Evolutionary conservation across 2,113 vertebrate species (phyloP), one percentile per base, ranked within the genome.

Genomic region (Gallinago jamesoni): DNA sequence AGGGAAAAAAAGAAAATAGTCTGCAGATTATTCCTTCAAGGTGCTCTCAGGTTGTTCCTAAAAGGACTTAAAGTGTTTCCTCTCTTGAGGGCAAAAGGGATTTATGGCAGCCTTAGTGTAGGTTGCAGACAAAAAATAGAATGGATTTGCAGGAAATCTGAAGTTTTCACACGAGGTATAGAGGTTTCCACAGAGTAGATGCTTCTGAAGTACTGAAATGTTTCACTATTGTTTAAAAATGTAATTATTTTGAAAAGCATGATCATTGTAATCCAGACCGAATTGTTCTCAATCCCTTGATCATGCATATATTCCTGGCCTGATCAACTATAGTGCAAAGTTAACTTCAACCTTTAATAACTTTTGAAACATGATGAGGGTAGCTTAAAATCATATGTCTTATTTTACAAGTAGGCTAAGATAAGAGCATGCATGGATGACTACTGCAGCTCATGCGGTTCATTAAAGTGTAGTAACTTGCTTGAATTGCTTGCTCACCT

Each of bases 231-330:
- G 28, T 66, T 82, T 64, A 11, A 87, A 84, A 67, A 62, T n/a
- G 1, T 18, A 47, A 6, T 12, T 28, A 67, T 92, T 84, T 73
- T 59, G 4, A 30, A 83, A 92, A 47, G 3, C 5, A 1, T 56
- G 12, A 3, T 72, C 30, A 20, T 0, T 0, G 0, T 39, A 39
- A 66, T 68, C 47, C 50, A 77, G 14, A 27, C 8, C 20, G 45
- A 68, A 23, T 75, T 80, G 13, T 69, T 80, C 19, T 80, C 41
- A 77, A 45, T 23, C 19, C 7, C 13, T 24, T 69, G 23, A 69
- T 27, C 9, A 43, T 22, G 6, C 4, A 24, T 53, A 4, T 87
- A 39, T 84, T 81, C 24, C 28, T 69, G 37, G 8, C 5, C 68
- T 81, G 37, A 45, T 59, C 81, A 94, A 62, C 5, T n/a, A 12